These are phyloP conservation scores for Drosophila neoperkinsi DNA, from an alignment of 2,888 invertebrate species.

Conservation along the genomic window DNA sequence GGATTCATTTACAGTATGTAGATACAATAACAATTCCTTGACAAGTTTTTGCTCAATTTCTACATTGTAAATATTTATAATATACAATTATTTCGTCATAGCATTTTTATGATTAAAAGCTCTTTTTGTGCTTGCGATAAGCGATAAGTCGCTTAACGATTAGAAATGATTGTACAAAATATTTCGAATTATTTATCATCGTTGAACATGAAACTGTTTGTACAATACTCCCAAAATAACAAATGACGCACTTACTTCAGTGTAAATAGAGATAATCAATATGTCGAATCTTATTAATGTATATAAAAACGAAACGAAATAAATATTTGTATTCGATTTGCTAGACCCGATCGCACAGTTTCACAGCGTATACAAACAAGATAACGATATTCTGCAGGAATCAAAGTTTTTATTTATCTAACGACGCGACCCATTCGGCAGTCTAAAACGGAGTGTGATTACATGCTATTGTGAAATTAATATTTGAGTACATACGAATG, in stretches of 20 bases:
- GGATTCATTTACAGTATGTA: not conserved
- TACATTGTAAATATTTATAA: not conserved
- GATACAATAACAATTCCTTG: not conserved
- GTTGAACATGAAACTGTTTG: not conserved
- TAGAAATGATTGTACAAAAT: not conserved
- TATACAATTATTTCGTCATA: not conserved
- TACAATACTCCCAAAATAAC: not conserved
- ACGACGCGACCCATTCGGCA: no score
- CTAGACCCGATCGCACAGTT: no score
- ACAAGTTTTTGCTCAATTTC: not conserved
- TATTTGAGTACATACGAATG: no score
- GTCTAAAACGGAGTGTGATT: no score
- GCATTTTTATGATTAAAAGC: not conserved
- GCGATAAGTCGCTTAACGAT: not conserved
- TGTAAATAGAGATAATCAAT: not conserved
- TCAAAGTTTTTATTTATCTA: no score
- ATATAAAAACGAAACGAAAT: not conserved
- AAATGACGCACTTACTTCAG: not conserved
- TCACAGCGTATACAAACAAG: no score
- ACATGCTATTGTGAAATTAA: no score
- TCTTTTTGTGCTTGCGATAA: not conserved
- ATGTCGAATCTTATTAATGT: not conserved
- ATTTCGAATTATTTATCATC: not conserved
- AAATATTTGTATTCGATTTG: not conserved
- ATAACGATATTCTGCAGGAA: no score